Conservation (phyloP, 92 coral and sea anemone genomes). For the Phenganax marumi region DNA sequence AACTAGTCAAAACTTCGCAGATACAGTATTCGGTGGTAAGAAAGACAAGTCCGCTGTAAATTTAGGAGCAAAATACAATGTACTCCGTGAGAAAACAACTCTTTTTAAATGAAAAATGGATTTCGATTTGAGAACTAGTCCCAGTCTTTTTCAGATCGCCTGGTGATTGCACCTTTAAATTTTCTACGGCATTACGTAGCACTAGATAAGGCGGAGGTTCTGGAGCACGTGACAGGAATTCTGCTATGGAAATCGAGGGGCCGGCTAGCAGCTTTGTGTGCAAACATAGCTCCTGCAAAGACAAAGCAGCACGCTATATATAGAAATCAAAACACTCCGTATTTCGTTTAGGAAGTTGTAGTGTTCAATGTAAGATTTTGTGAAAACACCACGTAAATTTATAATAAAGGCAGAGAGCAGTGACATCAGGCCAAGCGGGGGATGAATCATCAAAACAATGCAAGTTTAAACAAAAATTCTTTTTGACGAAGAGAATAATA, state of each 20-base stretch:
- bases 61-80: too few species aligned
- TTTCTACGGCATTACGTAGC: conserved; percentile 80
- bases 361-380: too few species aligned
- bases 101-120: neutral
- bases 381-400: too few species aligned
- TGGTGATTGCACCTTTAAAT: conserved; percentile 66
- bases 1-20: too few species aligned
- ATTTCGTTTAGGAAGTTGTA: too few species aligned
- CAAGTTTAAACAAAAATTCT: too few species aligned
- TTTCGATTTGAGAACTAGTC: too few species aligned
- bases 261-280: conserved; percentile 89
- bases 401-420: neutral
- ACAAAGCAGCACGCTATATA: neutral
- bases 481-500: neutral
- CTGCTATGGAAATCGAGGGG: conserved; percentile 77
- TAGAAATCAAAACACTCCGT: neutral
- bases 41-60: too few species aligned
- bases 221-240: conserved; percentile 91
- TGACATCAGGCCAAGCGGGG: neutral
- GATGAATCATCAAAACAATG: too few species aligned
- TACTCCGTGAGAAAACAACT: too few species aligned
- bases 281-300: conserved; percentile 79
- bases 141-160: neutral
- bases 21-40: too few species aligned
- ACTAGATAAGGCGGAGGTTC: conserved; percentile 88